These are phyloP conservation scores for Sturnus vulgaris DNA, from an alignment of 2,113 vertebrate species.

Conservation along the genomic window DNA sequence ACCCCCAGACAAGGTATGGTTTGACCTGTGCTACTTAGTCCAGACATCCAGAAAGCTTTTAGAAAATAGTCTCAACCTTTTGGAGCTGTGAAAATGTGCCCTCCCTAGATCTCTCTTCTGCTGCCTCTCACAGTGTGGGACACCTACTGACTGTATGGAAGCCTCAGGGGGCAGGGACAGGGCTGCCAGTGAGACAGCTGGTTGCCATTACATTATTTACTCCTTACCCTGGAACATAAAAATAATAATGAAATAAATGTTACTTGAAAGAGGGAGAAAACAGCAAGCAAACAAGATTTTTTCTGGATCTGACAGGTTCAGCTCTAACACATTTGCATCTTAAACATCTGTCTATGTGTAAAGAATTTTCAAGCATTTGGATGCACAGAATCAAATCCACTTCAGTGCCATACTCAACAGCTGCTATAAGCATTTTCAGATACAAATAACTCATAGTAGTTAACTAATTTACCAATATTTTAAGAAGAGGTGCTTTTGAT, in stretches of 20 bases:
- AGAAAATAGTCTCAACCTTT: not conserved
- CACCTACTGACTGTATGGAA: not conserved
- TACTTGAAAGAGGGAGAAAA: slow-evolving; percentile 11
- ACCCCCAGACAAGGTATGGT: fast-evolving
- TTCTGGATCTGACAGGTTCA: slow-evolving; percentile 45
- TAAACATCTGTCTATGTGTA: slow-evolving; percentile 30
- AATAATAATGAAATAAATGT: slow-evolving; percentile 31
- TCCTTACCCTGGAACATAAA: slow-evolving; percentile 24
- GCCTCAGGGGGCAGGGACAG: slow-evolving; percentile 22
- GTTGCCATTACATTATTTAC: slow-evolving; percentile 54
- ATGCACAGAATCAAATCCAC: not conserved
- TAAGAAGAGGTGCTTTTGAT: not conserved
- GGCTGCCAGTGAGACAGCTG: slow-evolving; percentile 12
- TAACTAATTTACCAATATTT: slow-evolving; percentile 7
- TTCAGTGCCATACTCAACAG: not conserved
- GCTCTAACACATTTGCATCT: slow-evolving; percentile 13
- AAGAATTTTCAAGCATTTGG: slow-evolving; percentile 16
- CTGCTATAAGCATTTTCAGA: not conserved
- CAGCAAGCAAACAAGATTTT: slow-evolving; percentile 7
- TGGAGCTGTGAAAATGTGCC: not conserved
- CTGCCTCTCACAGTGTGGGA: not conserved
- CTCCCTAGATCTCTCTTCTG: not conserved
- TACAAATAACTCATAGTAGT: not conserved
- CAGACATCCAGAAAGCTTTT: not conserved
- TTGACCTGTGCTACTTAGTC: not conserved